Evolutionary conservation across 1,140 invertebrate genomes (phyloP).

Genomic region (Palaemon carinicauda): DNA sequence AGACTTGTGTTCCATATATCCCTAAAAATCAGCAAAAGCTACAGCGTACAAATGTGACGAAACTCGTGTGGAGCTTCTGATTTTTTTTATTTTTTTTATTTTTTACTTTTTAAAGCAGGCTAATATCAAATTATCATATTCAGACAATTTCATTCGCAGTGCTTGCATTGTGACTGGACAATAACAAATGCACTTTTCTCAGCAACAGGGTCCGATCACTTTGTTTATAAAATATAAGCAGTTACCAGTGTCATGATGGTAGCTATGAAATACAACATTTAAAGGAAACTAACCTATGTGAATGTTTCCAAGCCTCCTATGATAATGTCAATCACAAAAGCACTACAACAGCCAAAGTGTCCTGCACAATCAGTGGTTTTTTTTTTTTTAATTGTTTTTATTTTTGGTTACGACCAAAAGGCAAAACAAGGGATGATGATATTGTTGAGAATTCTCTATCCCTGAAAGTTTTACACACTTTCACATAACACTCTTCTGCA

Average conservation of each 20-base stretch:
- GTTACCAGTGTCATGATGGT: constrained; percentile 56
- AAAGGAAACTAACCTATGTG: constrained; percentile 57
- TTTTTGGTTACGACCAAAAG: background rate
- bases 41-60: background rate
- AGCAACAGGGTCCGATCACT: background rate
- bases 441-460: background rate
- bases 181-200: background rate
- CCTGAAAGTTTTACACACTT: background rate
- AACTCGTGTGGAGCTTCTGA: background rate
- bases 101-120: too few relatives aligned
- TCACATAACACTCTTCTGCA: too few relatives aligned
- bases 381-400: background rate
- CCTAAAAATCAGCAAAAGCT: constrained; percentile 25
- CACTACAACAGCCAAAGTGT: constrained; percentile 54
- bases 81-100: too few relatives aligned
- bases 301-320: constrained; percentile 54
- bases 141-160: background rate
- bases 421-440: background rate
- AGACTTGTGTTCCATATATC: constrained; percentile 34
- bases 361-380: constrained; percentile 51
- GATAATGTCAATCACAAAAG: constrained; percentile 54
- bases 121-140: background rate
- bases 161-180: background rate
- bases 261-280: constrained; percentile 53
- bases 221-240: constrained; percentile 43